A percentile compares a stretch with the other conserved stretches of the same genome.
Conservation (phyloP, 2,797 vertebrate species). For the Fratercula arctica region DNA sequence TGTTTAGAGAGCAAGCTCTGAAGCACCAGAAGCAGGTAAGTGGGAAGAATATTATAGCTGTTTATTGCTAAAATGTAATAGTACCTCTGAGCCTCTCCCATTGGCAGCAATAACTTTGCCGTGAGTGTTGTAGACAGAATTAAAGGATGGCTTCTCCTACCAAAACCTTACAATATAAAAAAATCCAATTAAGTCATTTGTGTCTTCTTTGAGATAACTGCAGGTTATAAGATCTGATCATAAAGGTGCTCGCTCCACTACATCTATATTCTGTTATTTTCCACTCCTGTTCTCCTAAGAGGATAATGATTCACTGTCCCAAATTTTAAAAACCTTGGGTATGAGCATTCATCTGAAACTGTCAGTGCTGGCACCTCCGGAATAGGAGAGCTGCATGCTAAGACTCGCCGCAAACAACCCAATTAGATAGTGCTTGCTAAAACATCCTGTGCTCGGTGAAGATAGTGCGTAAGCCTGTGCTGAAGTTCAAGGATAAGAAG, state of each 20-base stretch:
- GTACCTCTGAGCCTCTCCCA: not conserved
- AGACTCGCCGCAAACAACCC: not conserved
- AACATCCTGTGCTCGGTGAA: accelerated
- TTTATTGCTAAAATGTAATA: not conserved
- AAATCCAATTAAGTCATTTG: accelerated
- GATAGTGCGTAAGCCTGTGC: not conserved
- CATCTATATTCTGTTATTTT: not conserved
- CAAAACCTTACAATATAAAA: not conserved
- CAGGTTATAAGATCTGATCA: not conserved
- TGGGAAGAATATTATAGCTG: not conserved
- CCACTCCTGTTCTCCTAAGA: not conserved
- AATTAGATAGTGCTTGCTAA: not conserved
- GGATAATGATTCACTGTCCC: not conserved
- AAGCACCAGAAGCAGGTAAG: not conserved
- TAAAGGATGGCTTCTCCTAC: not conserved
- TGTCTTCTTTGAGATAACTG: not conserved
- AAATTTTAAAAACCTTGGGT: not conserved
- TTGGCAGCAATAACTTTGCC: not conserved
- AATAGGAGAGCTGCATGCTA: not conserved
- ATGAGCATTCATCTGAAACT: not conserved
- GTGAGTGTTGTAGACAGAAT: not conserved
- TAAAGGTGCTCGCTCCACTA: not conserved
- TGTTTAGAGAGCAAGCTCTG: not conserved
- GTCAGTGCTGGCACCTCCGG: not conserved
- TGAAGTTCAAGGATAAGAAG: not conserved